Conservation (phyloP, 2,888 invertebrate species). For the Bruchidius siliquastri region DNA sequence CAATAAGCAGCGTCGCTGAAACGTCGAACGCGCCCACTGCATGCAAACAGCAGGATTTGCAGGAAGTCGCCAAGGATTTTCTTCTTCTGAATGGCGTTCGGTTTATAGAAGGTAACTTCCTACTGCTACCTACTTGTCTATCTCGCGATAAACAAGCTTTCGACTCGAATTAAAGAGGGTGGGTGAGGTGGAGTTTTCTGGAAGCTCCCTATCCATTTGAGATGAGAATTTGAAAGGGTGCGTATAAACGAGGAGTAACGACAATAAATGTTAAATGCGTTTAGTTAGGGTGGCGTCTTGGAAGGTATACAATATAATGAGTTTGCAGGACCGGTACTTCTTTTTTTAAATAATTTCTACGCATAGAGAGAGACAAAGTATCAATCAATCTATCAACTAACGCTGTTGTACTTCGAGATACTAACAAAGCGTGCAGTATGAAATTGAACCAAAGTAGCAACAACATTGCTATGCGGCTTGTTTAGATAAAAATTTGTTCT, state of each 20-base stretch:
- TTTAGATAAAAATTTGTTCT: too few relatives aligned
- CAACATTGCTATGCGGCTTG: too few relatives aligned
- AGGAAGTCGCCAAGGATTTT: constrained; percentile 42
- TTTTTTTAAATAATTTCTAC: too few relatives aligned
- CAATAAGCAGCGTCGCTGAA: not conserved
- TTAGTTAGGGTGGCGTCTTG: not conserved
- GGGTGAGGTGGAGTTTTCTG: not conserved
- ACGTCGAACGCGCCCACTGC: constrained; percentile 34
- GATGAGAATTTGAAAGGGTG: not conserved
- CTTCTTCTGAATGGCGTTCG: constrained; percentile 38
- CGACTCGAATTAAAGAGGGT: not conserved
- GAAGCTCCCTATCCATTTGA: not conserved
- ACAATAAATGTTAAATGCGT: not conserved
- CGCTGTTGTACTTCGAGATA: too few relatives aligned
- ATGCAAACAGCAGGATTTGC: constrained; percentile 44
- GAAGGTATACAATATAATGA: not conserved
- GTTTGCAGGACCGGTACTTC: not conserved
- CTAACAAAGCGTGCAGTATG: too few relatives aligned
- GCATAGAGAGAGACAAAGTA: too few relatives aligned
- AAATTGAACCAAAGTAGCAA: too few relatives aligned
- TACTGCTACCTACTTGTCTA: constrained; percentile 21
- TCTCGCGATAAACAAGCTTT: constrained; percentile 21
- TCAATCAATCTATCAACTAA: too few relatives aligned
- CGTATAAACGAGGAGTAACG: not conserved
- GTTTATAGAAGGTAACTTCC: constrained; percentile 43